These are phyloP conservation scores for Scaptomyza cyrtandrae DNA, from an alignment of 2,888 invertebrate genomes.

Conservation along the genomic window DNA sequence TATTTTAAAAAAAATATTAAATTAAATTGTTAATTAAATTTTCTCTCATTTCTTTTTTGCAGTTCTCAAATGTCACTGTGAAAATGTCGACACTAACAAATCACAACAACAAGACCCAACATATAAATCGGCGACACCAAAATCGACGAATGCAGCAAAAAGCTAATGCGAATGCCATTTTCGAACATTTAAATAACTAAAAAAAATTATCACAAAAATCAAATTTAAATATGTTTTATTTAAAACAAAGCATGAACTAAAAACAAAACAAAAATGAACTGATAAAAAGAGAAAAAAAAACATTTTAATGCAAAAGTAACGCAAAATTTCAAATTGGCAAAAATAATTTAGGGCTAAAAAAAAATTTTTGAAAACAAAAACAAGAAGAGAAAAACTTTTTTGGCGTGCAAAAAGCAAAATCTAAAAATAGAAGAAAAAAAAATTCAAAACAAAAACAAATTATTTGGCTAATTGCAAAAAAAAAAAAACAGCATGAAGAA, in stretches of 20 bases:
- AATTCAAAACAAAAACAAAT: slow-evolving; percentile 23
- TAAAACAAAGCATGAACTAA: slow-evolving; percentile 12
- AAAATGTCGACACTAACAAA: slow-evolving; percentile 69
- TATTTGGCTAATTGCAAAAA: slow-evolving; percentile 51
- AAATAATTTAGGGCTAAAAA: slow-evolving; percentile 66
- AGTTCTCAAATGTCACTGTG: slow-evolving; percentile 71
- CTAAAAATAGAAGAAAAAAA: slow-evolving; percentile 12
- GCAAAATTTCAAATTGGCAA: slow-evolving; percentile 67
- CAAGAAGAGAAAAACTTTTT: slow-evolving; percentile 48
- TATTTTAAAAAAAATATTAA: too few relatives aligned
- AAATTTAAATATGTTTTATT: slow-evolving; percentile 28
- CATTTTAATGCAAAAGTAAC: slow-evolving; percentile 48
- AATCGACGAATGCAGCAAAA: slow-evolving; percentile 57
- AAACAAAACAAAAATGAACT: slow-evolving; percentile 58
- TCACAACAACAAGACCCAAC: slow-evolving; percentile 39
- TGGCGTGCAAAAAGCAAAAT: slow-evolving; percentile 50
- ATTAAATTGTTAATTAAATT: background rate
- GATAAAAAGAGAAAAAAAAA: slow-evolving; percentile 12
- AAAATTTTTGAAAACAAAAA: slow-evolving; percentile 35
- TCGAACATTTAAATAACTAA: slow-evolving; percentile 70
- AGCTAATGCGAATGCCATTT: slow-evolving; percentile 47
- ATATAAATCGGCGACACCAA: slow-evolving; percentile 33
- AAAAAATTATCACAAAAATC: slow-evolving; percentile 18
- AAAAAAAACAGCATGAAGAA: slow-evolving; percentile 11
- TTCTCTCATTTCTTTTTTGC: slow-evolving; percentile 26